Evolutionary conservation across 1,140 invertebrate genomes (phyloP).

Genomic region (Polypedilum pembai): DNA sequence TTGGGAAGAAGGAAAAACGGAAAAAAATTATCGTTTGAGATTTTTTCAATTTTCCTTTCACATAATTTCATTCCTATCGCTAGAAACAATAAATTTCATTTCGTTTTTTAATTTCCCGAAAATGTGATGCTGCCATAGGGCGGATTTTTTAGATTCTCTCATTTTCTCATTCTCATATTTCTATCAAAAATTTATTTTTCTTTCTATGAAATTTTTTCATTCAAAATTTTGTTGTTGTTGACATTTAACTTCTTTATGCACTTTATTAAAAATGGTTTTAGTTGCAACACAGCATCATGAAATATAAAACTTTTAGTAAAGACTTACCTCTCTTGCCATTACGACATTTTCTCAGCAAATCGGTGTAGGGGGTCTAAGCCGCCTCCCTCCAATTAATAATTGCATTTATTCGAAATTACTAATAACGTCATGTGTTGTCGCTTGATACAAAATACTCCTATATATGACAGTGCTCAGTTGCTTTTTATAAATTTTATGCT

Average conservation of each 20-base stretch:
- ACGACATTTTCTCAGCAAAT: slow-evolving; percentile 49
- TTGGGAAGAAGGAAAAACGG: background rate
- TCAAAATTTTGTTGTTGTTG: background rate
- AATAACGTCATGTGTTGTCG: background rate
- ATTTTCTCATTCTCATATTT: background rate
- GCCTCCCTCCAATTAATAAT: slow-evolving; percentile 30
- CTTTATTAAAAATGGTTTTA: background rate
- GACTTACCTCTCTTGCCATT: slow-evolving; percentile 54
- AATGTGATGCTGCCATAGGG: slow-evolving; percentile 10
- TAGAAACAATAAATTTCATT: slow-evolving; percentile 19
- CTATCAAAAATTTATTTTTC: background rate
- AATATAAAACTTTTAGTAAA: background rate
- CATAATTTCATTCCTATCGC: slow-evolving; percentile 17
- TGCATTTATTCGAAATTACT: slow-evolving; percentile 3
- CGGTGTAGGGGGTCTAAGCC: slow-evolving; percentile 41
- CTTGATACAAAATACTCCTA: too few relatives aligned
- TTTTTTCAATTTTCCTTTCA: slow-evolving; percentile 7
- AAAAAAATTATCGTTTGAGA: background rate
- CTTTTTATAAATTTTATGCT: too few relatives aligned
- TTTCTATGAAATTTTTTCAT: background rate
- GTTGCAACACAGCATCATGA: background rate
- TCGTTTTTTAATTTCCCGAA: slow-evolving; percentile 11
- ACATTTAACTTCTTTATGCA: too few relatives aligned
- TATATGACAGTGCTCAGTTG: too few relatives aligned
- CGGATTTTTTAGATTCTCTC: slow-evolving; percentile 2